phyloP scores from a whole-genome alignment of 2,113 vertebrate genomes.

The Osmerus eperlanus region DNA sequence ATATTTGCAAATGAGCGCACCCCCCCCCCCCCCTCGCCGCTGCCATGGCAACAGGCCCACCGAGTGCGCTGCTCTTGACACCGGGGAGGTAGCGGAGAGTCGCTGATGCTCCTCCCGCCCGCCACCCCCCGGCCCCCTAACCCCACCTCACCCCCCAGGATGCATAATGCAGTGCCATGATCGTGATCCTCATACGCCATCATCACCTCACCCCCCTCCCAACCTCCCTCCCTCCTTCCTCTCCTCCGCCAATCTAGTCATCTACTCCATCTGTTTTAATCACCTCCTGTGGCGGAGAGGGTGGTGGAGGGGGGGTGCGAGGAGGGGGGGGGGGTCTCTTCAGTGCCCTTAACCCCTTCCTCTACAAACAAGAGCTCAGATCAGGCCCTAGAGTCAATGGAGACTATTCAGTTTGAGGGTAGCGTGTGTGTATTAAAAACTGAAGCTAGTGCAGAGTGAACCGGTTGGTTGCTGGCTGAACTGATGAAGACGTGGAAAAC shows the following conservation, averaged over 20 bases:
- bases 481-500: too few relatives aligned
- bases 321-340: too few relatives aligned
- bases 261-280: conserved; percentile 50
- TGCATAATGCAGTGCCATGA: conserved; percentile 62
- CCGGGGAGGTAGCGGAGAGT: too few relatives aligned
- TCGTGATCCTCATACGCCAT: conserved; percentile 21
- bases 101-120: too few relatives aligned
- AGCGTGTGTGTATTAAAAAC: too few relatives aligned
- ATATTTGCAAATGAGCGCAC: conserved; percentile 56
- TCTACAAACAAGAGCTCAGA: neutral
- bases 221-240: neutral
- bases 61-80: neutral
- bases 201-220: conserved; percentile 1
- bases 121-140: conserved; percentile 30
- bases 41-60: conserved; percentile 59
- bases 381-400: too few relatives aligned
- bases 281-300: conserved; percentile 19
- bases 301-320: too few relatives aligned
- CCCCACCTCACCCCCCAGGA: conserved; percentile 47
- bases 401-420: too few relatives aligned
- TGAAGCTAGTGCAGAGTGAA: too few relatives aligned
- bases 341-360: neutral
- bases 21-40: conserved; percentile 26
- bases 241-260: conserved; percentile 12
- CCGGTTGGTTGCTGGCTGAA: too few relatives aligned